Base-by-base conservation (phyloP, 1,140 invertebrate genomes). In the roundworm (Caenorhabditis elegans) region DNA sequence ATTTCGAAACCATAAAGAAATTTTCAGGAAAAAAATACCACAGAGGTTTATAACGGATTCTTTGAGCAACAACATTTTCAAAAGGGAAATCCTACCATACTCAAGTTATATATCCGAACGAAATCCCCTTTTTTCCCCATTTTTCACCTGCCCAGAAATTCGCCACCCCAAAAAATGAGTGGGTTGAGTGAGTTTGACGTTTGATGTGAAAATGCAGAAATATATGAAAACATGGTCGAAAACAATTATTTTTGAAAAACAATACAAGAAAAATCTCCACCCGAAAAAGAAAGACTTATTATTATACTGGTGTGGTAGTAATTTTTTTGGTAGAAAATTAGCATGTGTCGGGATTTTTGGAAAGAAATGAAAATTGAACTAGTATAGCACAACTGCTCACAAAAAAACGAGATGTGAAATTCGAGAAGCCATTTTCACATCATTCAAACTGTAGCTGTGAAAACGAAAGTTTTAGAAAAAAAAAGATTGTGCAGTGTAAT, bases 391-490 rank as follows among this genome's bases (percentile, higher is more conserved):
- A 22, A 22, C 34, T 39, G 34, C 5, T 8, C 34, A 70, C 36
- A 70, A 70, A 70, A 70, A 39, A 4, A 10, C 2, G 8, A 26
- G 26, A 26, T 55, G 51, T 70, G 60, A 39, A 70, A 70, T 70
- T n/a, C 60, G 60, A 70, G 60, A 70, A 70, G 60, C 60, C 31
- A n/a, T 43, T 70, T 70, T 70, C 34, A 70, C 60, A 70, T 70
- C 60, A 70, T 70, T 70, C 31, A 70, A 70, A 70, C 60, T 36
- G 60, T 70, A 70, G 34, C 11, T 39, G 4, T 19, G 3, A 60
- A 22, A 22, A 10, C n/a, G n/a, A n/a, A n/a, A n/a, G n/a, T n/a
- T n/a, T n/a, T n/a, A n/a, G n/a, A n/a, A n/a, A n/a, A n/a, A n/a
- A n/a, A n/a, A n/a, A n/a, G n/a, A n/a, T n/a, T n/a, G n/a, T n/a